Conservation (phyloP, 2,888 invertebrate species). For the Cremastobaeus sp. region DNA sequence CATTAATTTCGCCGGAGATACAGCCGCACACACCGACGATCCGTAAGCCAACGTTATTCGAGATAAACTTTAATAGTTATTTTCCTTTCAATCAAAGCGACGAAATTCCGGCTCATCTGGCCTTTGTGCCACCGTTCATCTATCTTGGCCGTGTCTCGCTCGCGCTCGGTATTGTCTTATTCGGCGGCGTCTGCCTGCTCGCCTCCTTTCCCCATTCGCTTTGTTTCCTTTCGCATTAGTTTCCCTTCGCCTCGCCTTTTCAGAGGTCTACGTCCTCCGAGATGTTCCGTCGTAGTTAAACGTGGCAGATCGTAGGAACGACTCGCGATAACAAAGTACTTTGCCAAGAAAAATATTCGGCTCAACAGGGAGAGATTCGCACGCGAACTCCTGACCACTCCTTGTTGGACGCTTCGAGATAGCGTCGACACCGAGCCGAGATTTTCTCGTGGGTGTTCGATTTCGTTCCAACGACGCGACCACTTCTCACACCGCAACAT, state of each 20-base stretch:
- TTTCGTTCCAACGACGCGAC: conserved; percentile 3
- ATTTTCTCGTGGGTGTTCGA: conserved; percentile 49
- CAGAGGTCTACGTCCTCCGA: conserved; percentile 54
- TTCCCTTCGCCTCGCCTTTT: conserved; percentile 51
- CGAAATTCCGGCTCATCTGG: conserved; percentile 41
- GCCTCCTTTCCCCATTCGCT: conserved; percentile 32
- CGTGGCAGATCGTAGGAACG: conserved; percentile 55
- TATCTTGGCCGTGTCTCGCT: conserved; percentile 40
- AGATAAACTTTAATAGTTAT: conserved; percentile 40
- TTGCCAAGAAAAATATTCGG: conserved; percentile 54
- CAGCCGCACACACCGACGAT: neutral
- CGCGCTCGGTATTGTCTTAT: conserved; percentile 48
- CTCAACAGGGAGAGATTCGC: conserved; percentile 50
- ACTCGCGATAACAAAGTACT: conserved; percentile 56
- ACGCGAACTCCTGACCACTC: conserved; percentile 58
- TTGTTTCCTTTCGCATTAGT: conserved; percentile 54
- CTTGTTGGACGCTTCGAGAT: conserved; percentile 42
- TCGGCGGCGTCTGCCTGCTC: conserved; percentile 31
- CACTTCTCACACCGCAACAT: neutral
- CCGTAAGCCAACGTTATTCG: neutral
- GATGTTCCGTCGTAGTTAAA: conserved; percentile 50
- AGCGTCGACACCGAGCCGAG: conserved; percentile 35
- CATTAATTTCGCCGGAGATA: conserved; percentile 23
- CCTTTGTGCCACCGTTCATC: conserved; percentile 46
- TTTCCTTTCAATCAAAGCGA: conserved; percentile 37